Percentiles rank a stretch among this genome's conserved stretches.
phyloP scores from a whole-genome alignment of 2,797 vertebrate genomes.

The Myoxocephalus aenaeus region DNA sequence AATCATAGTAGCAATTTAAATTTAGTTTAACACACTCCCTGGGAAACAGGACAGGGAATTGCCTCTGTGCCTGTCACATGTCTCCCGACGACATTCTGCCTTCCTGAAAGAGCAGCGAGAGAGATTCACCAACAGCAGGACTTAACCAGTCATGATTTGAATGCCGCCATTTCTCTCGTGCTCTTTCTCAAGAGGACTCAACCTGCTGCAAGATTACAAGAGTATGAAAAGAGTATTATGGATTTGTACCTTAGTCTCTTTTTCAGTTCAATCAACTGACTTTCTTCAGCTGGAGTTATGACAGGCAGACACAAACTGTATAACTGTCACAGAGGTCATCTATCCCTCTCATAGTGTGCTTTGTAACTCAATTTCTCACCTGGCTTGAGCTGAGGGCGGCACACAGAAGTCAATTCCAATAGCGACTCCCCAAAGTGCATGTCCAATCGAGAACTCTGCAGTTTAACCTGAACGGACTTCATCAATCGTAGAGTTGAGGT shows the following conservation, averaged over 20 bases:
- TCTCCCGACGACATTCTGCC: constrained; percentile 41
- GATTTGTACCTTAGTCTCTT: constrained; percentile 56
- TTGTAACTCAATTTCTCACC: constrained; percentile 81
- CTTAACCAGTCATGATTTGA: constrained; percentile 32
- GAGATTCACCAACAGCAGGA: constrained; percentile 27
- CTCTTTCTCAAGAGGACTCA: constrained; percentile 45
- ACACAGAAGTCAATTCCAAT: constrained; percentile 79
- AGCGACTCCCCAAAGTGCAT: constrained; percentile 73
- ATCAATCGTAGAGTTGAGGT: constrained; percentile 80
- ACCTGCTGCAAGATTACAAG: constrained; percentile 48
- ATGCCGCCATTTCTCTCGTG: constrained; percentile 12
- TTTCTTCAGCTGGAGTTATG: constrained; percentile 59
- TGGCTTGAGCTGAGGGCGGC: constrained; percentile 77
- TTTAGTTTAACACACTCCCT: constrained; percentile 72
- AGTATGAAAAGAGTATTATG: constrained; percentile 53
- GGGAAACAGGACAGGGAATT: constrained; percentile 75
- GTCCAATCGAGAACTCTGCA: constrained; percentile 77
- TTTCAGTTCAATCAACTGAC: constrained; percentile 63
- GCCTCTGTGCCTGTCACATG: constrained; percentile 59
- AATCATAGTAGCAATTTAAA: constrained; percentile 82
- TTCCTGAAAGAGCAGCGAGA: constrained; percentile 16
- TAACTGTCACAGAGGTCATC: constrained; percentile 71
- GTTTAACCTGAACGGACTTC: constrained; percentile 83
- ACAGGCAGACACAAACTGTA: constrained; percentile 61
- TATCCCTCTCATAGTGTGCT: constrained; percentile 60